These are phyloP conservation scores for Semaprochilodus insignis DNA, from an alignment of 2,797 vertebrate species.

Conservation along the genomic window DNA sequence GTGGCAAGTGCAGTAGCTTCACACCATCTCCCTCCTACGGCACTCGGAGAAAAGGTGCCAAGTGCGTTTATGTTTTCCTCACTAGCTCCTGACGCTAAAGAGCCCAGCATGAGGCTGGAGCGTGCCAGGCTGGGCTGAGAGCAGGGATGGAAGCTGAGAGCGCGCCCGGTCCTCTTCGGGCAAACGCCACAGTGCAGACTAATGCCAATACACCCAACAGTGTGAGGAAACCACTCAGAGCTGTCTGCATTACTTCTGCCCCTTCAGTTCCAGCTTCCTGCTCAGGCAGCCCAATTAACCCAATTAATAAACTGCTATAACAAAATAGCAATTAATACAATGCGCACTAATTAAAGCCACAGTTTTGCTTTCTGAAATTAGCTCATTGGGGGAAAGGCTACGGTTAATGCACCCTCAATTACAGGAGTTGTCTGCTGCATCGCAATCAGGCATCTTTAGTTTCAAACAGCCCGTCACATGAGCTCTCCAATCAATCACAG, in stretches of 20 bases:
- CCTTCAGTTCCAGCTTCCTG: neutral
- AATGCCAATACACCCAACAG: slow-evolving; percentile 18
- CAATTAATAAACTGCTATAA: neutral
- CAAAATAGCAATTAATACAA: slow-evolving; percentile 16
- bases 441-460: neutral
- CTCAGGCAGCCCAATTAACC: slow-evolving; percentile 14
- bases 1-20: slow-evolving; percentile 22
- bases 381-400: neutral
- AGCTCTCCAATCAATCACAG: slow-evolving; percentile 8
- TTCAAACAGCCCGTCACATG: neutral
- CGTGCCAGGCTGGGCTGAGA: slow-evolving; percentile 21
- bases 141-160: slow-evolving; percentile 24
- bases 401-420: neutral
- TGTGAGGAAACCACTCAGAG: neutral
- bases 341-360: neutral
- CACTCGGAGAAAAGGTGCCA: slow-evolving; percentile 20
- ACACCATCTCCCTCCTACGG: slow-evolving; percentile 18
- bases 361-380: neutral
- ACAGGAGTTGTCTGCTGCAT: neutral
- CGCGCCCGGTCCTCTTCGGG: slow-evolving; percentile 18
- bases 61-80: slow-evolving; percentile 26
- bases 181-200: neutral
- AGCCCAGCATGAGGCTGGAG: slow-evolving; percentile 11
- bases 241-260: neutral
- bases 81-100: slow-evolving; percentile 29